Base-by-base conservation (phyloP, 2,797 vertebrate species). In the Rallus crepitans region DNA sequence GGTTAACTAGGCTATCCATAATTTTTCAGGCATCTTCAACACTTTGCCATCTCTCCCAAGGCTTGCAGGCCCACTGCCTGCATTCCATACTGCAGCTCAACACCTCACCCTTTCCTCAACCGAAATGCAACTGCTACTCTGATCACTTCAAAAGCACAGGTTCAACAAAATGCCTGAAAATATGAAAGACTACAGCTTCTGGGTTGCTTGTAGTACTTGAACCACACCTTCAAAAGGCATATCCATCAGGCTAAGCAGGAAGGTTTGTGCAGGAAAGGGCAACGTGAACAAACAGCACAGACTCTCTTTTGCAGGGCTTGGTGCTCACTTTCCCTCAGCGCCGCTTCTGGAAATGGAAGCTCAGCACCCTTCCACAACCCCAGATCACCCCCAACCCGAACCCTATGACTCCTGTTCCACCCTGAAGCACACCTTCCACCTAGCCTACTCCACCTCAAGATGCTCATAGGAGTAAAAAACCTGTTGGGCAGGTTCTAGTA, bases 61-160 rank as follows among this genome's bases (percentile, higher is more conserved):
- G 35, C 27, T 73, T 52, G 11, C 14, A 42, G 28, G 9, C 18
- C 57, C 2, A 31, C 30, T 10, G 45, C 9, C 23, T 4, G 1
- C 3, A 28, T 21, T 75, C 39, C 35, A 25, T 0, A 16, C 21
- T 8, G 12, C 30, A 66, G 42, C 57, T 72, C 13, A 39, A 47
- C 47, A 42, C 37, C n/a, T 73, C 20, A 28, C 27, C 56, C 45
- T 56, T 35, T 81, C 66, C 55, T 71, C 56, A 33, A 27, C 35
- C 5, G 20, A 25, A 64, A n/a, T 0, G 12, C 0, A 69, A 71
- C 35, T 33, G n/a, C 56, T 37, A 17, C 52, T 47, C 7, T 0
- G 5, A 75, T 27, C 1, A 5, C 40, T 83, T 89, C 1, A 60
- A 42, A 25, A 76, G 35, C 48, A 47, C 23, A 3, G 55, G 21